These are phyloP conservation scores for Ganaspis brasiliensis DNA, from an alignment of 2,888 invertebrate species.

Conservation along the genomic window DNA sequence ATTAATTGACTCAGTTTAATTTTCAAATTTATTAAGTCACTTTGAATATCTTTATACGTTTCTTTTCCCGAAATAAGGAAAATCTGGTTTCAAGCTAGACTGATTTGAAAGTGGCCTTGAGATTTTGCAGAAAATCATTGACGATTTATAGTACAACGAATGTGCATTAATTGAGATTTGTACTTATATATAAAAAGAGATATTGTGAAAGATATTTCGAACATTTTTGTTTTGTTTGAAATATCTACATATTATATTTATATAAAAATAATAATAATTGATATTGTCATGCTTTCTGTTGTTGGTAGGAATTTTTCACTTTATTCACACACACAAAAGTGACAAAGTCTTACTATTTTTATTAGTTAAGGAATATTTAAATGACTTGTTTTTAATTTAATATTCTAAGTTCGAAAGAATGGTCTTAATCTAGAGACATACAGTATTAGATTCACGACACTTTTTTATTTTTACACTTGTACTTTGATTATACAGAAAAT, in stretches of 20 bases:
- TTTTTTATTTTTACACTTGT: slow-evolving; percentile 23
- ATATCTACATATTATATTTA: too few species aligned
- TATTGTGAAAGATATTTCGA: neutral
- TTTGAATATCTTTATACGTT: slow-evolving; percentile 11
- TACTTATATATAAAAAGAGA: slow-evolving; percentile 6
- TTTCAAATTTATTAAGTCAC: neutral
- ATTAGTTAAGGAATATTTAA: slow-evolving; percentile 9
- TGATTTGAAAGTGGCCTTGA: slow-evolving; percentile 21
- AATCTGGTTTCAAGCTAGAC: slow-evolving; percentile 38
- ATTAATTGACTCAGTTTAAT: too few species aligned
- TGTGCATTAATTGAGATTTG: neutral
- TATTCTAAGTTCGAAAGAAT: slow-evolving; percentile 22
- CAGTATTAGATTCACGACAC: slow-evolving; percentile 36
- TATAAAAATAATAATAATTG: too few species aligned
- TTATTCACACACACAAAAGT: neutral
- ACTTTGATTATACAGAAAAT: neutral
- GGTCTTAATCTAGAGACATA: slow-evolving; percentile 9
- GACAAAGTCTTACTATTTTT: neutral
- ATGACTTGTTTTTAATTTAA: slow-evolving; percentile 15
- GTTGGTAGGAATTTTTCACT: slow-evolving; percentile 23
- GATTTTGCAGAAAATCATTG: slow-evolving; percentile 4
- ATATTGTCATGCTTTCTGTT: slow-evolving; percentile 9
- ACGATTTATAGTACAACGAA: slow-evolving; percentile 16
- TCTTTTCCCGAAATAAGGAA: slow-evolving; percentile 3
- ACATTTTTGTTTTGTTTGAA: slow-evolving; percentile 7